Base-by-base conservation (phyloP, 2,797 vertebrate genomes). In the Poeciliopsis infans region DNA sequence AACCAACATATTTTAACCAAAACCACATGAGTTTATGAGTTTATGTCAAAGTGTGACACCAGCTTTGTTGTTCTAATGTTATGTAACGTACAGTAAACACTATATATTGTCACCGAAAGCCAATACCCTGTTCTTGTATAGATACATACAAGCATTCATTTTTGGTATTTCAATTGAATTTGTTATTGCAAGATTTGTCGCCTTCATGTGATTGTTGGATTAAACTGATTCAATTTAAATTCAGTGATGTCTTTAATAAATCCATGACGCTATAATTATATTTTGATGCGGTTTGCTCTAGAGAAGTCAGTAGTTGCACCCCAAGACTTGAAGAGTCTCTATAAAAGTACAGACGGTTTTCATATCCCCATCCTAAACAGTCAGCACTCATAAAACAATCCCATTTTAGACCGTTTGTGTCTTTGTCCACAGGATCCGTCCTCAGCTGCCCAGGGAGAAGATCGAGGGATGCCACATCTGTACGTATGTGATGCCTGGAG, bases 401-500 rank as follows among this genome's bases (percentile, higher is more conserved):
- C 41, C 10, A 6, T 43, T 41, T 28, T 12, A 46, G 12, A 28
- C 6, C 16, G 6, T 41, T 7, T 64, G 43, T 78, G 43, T 72
- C 2, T n/a, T 23, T 23, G 7, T 23, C 12, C 41, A 25, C 88
- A 99, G 98, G 96, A 97, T 99, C 82, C 97, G 98, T 91, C 98
- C 98, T 88, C 98, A 99, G 91, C 94, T 98, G 91, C 97, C 98
- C 91, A 97, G 96, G 93, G 98, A 99, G 92, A 98, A 97, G 93
- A 99, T 99, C 51, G 98, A 99, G 93, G 98, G 98, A 76, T 99
- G 98, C 88, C 98, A 99, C 94, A 98, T 99, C 89, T 99, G 98
- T 82, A 99, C 98, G 0, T 97, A 96, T 12, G 97, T 98, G 84
- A 97, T 97, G 85, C 97, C 97, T 0, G 97, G 96, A 28, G 98